Conservation (phyloP, 2,113 vertebrate genomes). For the Semnornis frantzii region DNA sequence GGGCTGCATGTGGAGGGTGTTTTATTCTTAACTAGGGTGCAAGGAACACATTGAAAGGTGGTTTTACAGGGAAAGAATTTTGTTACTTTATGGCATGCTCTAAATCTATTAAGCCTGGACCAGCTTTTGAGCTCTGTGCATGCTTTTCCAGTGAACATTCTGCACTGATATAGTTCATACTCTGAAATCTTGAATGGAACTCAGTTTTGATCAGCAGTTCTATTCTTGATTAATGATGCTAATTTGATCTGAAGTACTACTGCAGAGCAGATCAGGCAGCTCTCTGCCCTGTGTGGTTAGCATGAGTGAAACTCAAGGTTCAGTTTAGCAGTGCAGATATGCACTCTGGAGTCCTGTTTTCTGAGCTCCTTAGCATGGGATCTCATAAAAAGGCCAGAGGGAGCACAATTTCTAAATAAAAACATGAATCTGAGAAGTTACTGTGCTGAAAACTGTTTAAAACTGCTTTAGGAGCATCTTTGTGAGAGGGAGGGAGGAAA, state of each 20-base stretch:
- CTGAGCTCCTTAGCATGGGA: neutral
- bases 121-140: neutral
- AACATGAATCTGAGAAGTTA: fast-evolving
- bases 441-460: neutral
- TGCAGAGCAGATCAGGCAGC: too few relatives aligned
- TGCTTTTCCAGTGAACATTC: neutral
- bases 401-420: neutral
- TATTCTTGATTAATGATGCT: neutral
- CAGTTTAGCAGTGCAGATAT: neutral
- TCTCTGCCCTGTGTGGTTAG: neutral
- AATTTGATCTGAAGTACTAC: neutral
- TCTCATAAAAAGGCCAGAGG: neutral
- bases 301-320: neutral
- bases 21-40: neutral
- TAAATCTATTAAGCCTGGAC: neutral
- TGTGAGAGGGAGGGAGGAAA: neutral
- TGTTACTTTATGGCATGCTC: neutral
- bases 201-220: neutral
- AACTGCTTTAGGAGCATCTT: neutral
- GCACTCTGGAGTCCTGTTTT: neutral
- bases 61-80: neutral
- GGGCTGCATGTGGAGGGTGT: neutral
- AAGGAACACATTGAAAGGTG: neutral
- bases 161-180: neutral
- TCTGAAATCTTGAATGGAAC: neutral